Evolutionary conservation across 1,140 invertebrate species (phyloP).

Genomic region (Papilio xuthus): DNA sequence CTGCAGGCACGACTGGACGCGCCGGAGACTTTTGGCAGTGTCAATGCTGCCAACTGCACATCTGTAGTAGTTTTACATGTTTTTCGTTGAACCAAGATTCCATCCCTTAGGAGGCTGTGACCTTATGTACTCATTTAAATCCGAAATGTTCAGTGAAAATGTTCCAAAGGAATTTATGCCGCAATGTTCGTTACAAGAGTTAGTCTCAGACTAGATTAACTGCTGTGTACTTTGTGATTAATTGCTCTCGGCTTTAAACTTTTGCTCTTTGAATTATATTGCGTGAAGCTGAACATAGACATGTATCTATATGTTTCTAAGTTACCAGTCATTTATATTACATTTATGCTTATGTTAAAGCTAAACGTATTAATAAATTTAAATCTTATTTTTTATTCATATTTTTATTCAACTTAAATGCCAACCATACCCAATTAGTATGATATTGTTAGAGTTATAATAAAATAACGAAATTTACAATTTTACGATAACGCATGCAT

Average conservation of each 20-base stretch:
- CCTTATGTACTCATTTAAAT: conserved; percentile 2
- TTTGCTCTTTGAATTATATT: background rate
- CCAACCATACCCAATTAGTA: too few species aligned
- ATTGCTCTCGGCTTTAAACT: background rate
- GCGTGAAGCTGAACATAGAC: background rate
- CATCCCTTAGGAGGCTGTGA: background rate
- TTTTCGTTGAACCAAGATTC: background rate
- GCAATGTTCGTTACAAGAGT: background rate
- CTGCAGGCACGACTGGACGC: too few species aligned
- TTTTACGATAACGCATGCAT: background rate
- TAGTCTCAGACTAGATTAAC: background rate
- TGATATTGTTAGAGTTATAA: too few species aligned
- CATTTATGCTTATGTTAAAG: too few species aligned
- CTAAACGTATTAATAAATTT: too few species aligned
- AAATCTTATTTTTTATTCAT: too few species aligned
- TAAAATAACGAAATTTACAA: background rate
- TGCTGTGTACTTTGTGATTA: background rate
- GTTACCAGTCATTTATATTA: too few species aligned
- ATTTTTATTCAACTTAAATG: too few species aligned
- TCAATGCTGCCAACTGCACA: too few species aligned
- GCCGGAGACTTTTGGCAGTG: too few species aligned
- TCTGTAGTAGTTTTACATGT: too few species aligned
- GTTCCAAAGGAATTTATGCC: background rate
- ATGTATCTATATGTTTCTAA: background rate
- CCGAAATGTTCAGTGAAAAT: conserved; percentile 12